phyloP scores from a whole-genome alignment of 2,888 invertebrate species.

The Gerris lacustris region DNA sequence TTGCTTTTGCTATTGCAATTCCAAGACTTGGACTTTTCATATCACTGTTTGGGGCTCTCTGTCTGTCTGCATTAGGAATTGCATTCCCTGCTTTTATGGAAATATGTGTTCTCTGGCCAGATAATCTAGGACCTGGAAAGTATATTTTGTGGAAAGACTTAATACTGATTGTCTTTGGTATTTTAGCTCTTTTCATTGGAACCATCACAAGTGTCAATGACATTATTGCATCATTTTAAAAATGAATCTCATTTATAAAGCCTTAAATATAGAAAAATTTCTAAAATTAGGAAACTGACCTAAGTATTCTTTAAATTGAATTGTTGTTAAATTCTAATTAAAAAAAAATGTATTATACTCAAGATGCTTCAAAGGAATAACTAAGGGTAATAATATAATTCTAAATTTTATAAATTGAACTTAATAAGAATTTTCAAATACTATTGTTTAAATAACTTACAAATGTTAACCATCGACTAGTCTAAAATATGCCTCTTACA shows the following conservation, averaged over 20 bases:
- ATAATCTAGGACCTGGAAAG: slow-evolving; percentile 42
- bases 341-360: no score
- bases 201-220: slow-evolving; percentile 45
- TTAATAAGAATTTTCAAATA: no score
- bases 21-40: slow-evolving; percentile 62
- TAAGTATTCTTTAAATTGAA: neutral
- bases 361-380: no score
- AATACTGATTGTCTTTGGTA: slow-evolving; percentile 42
- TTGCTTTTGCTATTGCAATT: slow-evolving; percentile 55
- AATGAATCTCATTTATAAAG: slow-evolving; percentile 6
- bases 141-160: slow-evolving; percentile 41
- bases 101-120: slow-evolving; percentile 56
- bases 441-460: no score
- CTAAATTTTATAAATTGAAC: no score
- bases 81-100: slow-evolving; percentile 64
- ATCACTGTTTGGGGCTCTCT: slow-evolving; percentile 61
- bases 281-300: neutral
- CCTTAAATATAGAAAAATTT: neutral
- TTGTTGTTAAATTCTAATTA: neutral
- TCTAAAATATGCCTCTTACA: no score
- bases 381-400: no score
- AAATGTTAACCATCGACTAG: no score
- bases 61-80: slow-evolving; percentile 57
- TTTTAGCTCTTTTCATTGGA: slow-evolving; percentile 45
- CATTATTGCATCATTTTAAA: slow-evolving; percentile 38